Conservation (phyloP, 2,797 vertebrate species). For the Margarornis squamiger region DNA sequence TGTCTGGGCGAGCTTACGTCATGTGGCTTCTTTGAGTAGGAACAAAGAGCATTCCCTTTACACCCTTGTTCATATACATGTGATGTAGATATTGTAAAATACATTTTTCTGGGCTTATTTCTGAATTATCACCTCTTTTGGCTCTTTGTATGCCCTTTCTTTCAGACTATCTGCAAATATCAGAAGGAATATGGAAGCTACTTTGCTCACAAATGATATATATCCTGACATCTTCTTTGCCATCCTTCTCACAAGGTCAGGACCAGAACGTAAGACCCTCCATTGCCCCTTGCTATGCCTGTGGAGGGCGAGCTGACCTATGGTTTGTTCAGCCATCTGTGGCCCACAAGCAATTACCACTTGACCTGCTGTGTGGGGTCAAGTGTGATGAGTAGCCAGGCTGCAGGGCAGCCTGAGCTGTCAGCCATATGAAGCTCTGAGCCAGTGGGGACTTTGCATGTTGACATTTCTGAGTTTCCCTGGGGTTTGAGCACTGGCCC, state of each 20-base stretch:
- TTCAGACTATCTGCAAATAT: neutral
- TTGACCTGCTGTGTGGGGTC: neutral
- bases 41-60: neutral
- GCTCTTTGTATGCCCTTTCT: neutral
- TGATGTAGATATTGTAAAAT: neutral
- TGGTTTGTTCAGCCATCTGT: neutral
- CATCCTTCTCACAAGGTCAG: neutral
- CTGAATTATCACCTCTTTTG: neutral
- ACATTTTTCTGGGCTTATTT: neutral
- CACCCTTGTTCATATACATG: neutral
- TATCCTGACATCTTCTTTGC: neutral
- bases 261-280: accelerated
- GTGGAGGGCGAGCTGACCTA: neutral
- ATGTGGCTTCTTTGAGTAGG: neutral
- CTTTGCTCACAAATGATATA: neutral
- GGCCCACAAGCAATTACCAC: neutral
- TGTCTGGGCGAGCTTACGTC: neutral
- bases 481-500: neutral
- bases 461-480: neutral
- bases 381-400: neutral
- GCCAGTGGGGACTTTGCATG: neutral
- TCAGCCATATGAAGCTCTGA: neutral
- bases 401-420: neutral
- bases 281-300: accelerated
- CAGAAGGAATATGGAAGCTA: neutral